These are phyloP conservation scores for Montifringilla adamsi DNA, from an alignment of 2,113 vertebrate species.

Conservation along the genomic window DNA sequence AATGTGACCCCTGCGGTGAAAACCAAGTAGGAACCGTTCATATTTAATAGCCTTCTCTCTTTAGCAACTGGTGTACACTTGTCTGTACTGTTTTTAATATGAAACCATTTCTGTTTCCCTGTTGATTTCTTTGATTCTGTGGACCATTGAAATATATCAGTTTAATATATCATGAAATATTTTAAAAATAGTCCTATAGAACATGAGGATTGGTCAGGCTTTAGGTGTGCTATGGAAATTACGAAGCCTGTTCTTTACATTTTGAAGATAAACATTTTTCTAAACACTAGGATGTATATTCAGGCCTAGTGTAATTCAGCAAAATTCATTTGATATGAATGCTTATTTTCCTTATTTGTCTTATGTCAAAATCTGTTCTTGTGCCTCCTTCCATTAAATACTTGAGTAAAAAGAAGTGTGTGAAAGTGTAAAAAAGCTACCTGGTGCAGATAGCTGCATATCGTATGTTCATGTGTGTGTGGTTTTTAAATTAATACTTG, in stretches of 20 bases:
- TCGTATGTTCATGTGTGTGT: background rate
- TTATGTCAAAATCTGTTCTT: background rate
- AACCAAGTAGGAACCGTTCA: background rate
- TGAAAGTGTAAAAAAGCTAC: background rate
- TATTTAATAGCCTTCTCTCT: background rate
- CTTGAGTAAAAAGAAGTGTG: background rate
- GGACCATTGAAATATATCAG: background rate
- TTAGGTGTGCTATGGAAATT: background rate
- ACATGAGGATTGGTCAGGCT: background rate
- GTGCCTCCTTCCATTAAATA: background rate
- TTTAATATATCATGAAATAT: background rate
- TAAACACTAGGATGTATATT: background rate
- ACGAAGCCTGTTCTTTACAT: background rate
- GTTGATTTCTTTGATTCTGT: background rate
- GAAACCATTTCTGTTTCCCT: background rate
- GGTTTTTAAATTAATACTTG: background rate
- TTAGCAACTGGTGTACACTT: background rate
- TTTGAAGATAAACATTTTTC: background rate
- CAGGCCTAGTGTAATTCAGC: background rate
- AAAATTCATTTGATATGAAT: background rate
- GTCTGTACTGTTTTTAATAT: background rate
- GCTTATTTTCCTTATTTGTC: background rate
- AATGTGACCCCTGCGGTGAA: conserved; percentile 2
- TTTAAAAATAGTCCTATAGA: background rate
- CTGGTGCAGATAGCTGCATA: background rate